These are phyloP conservation scores for Hyla sarda DNA, from an alignment of 2,113 vertebrate species.

Conservation along the genomic window DNA sequence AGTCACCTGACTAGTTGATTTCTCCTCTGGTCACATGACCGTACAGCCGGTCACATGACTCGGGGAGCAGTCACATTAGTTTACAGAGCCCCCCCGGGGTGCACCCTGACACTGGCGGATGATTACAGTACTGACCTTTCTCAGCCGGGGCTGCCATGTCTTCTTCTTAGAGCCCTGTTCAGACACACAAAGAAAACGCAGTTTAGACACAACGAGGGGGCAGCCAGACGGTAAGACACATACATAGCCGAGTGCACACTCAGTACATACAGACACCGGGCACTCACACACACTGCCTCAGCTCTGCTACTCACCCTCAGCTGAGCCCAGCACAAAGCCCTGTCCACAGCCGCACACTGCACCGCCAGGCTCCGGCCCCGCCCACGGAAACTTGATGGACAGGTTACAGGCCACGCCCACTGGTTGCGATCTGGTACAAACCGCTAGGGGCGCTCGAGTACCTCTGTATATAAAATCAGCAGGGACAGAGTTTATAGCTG, in stretches of 20 bases:
- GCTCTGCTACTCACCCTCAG: neutral
- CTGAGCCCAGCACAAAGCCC: neutral
- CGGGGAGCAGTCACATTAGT: neutral
- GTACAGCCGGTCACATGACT: neutral
- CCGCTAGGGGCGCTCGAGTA: neutral
- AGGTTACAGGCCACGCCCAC: neutral
- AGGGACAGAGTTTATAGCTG: neutral
- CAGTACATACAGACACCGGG: neutral
- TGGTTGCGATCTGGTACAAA: neutral
- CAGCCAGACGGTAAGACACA: neutral
- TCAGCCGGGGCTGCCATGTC: constrained; percentile 36
- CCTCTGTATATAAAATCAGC: no score
- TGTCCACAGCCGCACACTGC: no score
- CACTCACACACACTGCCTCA: neutral
- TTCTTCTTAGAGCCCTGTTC: neutral
- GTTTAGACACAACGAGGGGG: neutral
- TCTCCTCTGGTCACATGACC: neutral
- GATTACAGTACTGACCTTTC: neutral
- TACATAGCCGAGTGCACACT: no score
- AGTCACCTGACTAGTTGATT: constrained; percentile 10
- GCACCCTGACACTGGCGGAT: no score
- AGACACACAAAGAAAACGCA: neutral
- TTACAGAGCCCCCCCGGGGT: neutral
- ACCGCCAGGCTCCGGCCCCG: neutral
- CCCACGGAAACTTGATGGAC: neutral